phyloP scores from a whole-genome alignment of 2,113 vertebrate genomes.

The Hydropotes inermis region DNA sequence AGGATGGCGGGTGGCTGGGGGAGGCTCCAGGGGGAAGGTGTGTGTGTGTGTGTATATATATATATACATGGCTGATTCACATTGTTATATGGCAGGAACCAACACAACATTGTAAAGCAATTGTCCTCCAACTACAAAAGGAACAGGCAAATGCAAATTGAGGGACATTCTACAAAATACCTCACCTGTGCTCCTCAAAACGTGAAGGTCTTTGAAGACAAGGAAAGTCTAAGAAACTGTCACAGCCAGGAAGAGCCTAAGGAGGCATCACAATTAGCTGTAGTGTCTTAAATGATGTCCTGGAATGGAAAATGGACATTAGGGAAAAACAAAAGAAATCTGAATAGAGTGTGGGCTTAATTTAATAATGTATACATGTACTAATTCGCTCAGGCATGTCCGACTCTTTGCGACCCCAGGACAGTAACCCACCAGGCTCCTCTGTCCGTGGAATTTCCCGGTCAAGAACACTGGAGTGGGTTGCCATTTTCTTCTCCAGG shows the following conservation, averaged over 20 bases:
- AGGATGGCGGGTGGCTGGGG: neutral
- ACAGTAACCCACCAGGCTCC: neutral
- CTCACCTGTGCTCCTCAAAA: neutral
- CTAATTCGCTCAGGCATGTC: neutral
- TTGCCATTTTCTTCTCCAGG: neutral
- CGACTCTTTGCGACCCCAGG: neutral
- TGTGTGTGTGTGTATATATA: no score
- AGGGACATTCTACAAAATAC: neutral
- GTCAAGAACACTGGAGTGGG: neutral
- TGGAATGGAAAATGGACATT: neutral
- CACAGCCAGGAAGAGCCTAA: neutral
- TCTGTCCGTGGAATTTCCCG: neutral
- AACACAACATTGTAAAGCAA: neutral
- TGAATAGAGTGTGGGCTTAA: neutral
- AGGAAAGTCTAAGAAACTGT: neutral
- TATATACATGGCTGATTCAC: neutral
- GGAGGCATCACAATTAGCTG: neutral
- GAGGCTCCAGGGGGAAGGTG: neutral
- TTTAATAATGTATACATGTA: neutral
- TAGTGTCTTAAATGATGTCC: neutral
- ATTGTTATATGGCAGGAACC: neutral
- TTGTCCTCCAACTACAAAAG: neutral
- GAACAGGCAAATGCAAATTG: neutral
- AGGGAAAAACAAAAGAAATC: neutral
- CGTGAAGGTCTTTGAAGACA: neutral